A percentile compares a stretch with the other conserved stretches of the same genome.
These are phyloP conservation scores for Diorhabda elongata DNA, from an alignment of 1,140 invertebrate genomes.

Conservation along the genomic window DNA sequence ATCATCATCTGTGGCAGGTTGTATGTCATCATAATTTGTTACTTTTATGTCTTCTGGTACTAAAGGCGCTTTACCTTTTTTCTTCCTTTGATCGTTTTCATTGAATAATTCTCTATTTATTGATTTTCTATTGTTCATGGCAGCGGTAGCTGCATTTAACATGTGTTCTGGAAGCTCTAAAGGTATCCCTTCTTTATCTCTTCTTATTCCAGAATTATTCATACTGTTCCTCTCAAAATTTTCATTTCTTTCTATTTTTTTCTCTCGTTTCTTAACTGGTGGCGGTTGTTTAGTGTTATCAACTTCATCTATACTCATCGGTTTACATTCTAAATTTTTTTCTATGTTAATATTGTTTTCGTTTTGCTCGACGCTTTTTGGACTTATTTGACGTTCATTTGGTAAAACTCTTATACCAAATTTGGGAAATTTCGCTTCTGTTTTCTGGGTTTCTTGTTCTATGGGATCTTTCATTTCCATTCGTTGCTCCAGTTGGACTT, in stretches of 20 bases:
- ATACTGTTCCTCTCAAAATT: constrained; percentile 42
- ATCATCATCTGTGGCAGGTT: constrained; percentile 17
- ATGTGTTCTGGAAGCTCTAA: constrained; percentile 65
- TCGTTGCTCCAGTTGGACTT: constrained; percentile 50
- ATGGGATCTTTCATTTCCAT: constrained; percentile 39
- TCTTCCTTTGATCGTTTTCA: constrained; percentile 51
- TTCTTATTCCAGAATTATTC: constrained; percentile 53
- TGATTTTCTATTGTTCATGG: constrained; percentile 58
- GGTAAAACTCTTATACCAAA: constrained; percentile 67
- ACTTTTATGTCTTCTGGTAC: constrained; percentile 51
- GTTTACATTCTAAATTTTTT: constrained; percentile 44
- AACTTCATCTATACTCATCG: constrained; percentile 50
- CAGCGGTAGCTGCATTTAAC: constrained; percentile 64
- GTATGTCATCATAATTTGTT: constrained; percentile 32
- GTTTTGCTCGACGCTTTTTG: constrained; percentile 43
- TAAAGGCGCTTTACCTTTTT: constrained; percentile 68
- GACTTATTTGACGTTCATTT: constrained; percentile 50
- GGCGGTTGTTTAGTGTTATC: constrained; percentile 41
- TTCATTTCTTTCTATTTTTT: constrained; percentile 48
- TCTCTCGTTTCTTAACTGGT: constrained; percentile 39
- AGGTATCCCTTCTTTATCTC: constrained; percentile 57
- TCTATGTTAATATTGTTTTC: constrained; percentile 48
- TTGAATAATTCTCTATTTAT: constrained; percentile 38
- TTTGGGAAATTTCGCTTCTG: constrained; percentile 56
- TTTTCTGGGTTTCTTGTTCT: constrained; percentile 50